Evolutionary conservation across 64 coral and sea anemone species (phyloP).

Genomic region (Porites australiensis): DNA sequence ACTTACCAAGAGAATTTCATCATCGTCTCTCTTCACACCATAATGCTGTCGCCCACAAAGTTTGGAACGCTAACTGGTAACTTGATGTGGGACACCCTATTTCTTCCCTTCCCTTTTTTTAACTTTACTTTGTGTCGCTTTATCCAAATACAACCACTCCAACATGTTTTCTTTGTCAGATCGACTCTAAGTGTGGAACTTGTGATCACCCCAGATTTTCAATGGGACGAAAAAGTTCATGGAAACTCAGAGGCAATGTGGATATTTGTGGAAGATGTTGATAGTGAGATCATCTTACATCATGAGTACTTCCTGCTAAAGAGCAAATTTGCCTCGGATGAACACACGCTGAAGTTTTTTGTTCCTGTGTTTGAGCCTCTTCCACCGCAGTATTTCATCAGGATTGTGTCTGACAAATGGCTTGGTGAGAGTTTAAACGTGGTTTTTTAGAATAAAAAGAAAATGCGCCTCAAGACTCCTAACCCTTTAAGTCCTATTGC

Average conservation of each 20-base stretch:
- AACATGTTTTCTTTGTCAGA: slow-evolving; percentile 31
- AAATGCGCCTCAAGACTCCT: background rate
- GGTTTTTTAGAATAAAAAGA: no score
- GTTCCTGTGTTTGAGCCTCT: slow-evolving; percentile 98
- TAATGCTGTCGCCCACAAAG: no score
- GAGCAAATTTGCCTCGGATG: slow-evolving; percentile 94
- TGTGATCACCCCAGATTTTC: slow-evolving; percentile 96
- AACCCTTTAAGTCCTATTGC: no score
- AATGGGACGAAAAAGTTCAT: slow-evolving; percentile 99
- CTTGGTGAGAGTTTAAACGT: slow-evolving; percentile 63
- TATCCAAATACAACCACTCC: background rate
- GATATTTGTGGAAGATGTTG: slow-evolving; percentile 99
- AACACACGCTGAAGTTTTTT: slow-evolving; percentile 97
- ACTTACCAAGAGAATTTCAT: no score
- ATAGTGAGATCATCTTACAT: slow-evolving; percentile 98
- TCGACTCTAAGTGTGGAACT: slow-evolving; percentile 97
- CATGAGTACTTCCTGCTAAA: slow-evolving; percentile 99
- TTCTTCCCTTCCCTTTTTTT: no score
- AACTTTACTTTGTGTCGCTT: no score
- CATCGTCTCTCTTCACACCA: no score
- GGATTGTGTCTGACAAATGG: slow-evolving; percentile 96
- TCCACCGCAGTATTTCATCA: slow-evolving; percentile 98
- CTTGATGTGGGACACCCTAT: no score
- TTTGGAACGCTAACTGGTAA: no score
- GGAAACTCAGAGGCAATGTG: slow-evolving; percentile 98